Evolutionary conservation across 2,113 vertebrate genomes (phyloP).

Genomic region (Tringa solitaria): DNA sequence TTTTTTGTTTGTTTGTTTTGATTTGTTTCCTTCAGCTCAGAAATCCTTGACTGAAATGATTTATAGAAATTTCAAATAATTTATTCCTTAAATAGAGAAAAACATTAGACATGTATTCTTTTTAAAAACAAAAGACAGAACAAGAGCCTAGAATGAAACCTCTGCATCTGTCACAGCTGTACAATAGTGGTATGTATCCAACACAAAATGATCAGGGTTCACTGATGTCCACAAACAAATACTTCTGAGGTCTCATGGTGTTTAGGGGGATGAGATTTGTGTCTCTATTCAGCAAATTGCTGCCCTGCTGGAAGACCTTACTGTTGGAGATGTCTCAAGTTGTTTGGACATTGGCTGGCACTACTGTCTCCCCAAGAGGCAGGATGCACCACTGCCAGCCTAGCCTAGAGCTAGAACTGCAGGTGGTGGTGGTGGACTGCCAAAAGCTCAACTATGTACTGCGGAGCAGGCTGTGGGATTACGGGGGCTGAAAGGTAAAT

Average conservation of each 20-base stretch:
- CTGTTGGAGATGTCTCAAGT: background rate
- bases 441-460: fast-evolving
- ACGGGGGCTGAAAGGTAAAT: background rate
- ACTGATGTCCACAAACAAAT: background rate
- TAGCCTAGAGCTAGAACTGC: too few relatives aligned
- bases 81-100: background rate
- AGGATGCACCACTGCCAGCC: background rate
- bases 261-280: background rate
- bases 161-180: background rate
- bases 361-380: too few relatives aligned
- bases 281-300: background rate
- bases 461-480: background rate
- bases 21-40: background rate
- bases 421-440: background rate
- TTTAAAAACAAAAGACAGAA: background rate
- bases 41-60: background rate
- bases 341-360: background rate
- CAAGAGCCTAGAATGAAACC: background rate
- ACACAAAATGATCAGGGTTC: background rate
- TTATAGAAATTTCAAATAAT: background rate
- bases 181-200: background rate
- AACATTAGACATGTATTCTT: background rate
- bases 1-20: background rate
- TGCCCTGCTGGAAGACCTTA: background rate
- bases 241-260: background rate